These are phyloP conservation scores for Catharus fuscescens DNA, from an alignment of 2,113 vertebrate genomes.

Conservation along the genomic window DNA sequence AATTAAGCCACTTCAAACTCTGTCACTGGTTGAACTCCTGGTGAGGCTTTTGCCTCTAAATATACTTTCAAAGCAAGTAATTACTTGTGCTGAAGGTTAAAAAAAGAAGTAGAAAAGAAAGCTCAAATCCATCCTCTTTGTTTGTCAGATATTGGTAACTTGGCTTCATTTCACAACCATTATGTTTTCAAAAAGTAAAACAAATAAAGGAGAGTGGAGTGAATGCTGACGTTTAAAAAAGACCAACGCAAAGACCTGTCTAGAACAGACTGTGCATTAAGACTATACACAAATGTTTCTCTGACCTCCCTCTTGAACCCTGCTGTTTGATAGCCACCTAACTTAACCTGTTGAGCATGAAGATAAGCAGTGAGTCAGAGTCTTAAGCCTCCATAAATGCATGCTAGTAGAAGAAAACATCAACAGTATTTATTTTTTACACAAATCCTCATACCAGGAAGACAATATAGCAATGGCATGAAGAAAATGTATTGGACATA, in stretches of 20 bases:
- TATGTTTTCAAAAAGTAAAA: slow-evolving; percentile 3
- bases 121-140: background rate
- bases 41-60: background rate
- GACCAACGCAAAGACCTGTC: background rate
- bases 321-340: background rate
- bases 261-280: background rate
- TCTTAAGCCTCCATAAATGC: background rate
- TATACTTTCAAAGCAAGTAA: slow-evolving; percentile 6
- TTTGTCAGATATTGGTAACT: background rate
- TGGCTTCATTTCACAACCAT: slow-evolving; percentile 7
- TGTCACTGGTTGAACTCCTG: background rate
- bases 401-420: background rate
- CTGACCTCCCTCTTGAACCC: background rate
- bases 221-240: background rate
- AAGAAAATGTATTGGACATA: background rate
- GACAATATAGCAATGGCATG: background rate
- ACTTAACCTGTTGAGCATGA: background rate
- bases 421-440: background rate
- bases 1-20: background rate
- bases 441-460: background rate
- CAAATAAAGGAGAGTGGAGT: background rate
- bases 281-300: background rate
- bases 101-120: background rate
- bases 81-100: background rate
- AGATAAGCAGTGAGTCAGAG: background rate